Evolutionary conservation across 2,888 invertebrate species (phyloP), one percentile per base, ranked within the genome.

Genomic region (Pterostichus madidus): DNA sequence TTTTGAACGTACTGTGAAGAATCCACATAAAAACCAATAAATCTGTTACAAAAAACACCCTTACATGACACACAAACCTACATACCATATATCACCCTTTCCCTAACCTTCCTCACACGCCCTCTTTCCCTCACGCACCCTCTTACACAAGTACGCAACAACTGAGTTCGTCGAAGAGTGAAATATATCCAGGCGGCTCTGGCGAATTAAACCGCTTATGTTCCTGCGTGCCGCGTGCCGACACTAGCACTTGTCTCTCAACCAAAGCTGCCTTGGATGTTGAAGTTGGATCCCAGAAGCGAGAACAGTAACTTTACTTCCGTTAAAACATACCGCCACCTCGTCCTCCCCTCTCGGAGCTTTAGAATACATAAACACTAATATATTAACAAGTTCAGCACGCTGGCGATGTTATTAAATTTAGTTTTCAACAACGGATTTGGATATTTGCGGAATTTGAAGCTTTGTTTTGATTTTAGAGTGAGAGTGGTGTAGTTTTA

Each of bases 181-280:
- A 49, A 49, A 49, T 49, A 49, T 49, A 49, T 49, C 49, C 49
- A 49, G 49, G n/a, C 49, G 13, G 49, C 49, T 49, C 13, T 49
- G 49, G 44, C 39, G 68, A 68, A 68, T 68, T 68, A 68, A 68
- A 35, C 68, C 68, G 68, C 68, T 68, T 68, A 68, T 39, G 39
- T 39, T 68, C n/a, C 39, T 39, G 13, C 15, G 6, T 39, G n/a
- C 31, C n/a, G 31, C 15, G 59, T 17, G 11, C 24, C 31, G 53
- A 53, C 53, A 17, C 53, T 53, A 17, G 59, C 59, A 59, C 59
- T 59, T 59, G 59, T 59, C 59, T 59, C 59, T 24, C 31, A 59
- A 59, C 15, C 59, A 59, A 59, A 59, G 59, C 59, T 31, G 59
- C 59, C 59, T 31, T 59, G 59, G 17, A 53, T 13, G 13, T 59